phyloP scores from a whole-genome alignment of 2,888 invertebrate genomes.

The Lycia hirtaria region DNA sequence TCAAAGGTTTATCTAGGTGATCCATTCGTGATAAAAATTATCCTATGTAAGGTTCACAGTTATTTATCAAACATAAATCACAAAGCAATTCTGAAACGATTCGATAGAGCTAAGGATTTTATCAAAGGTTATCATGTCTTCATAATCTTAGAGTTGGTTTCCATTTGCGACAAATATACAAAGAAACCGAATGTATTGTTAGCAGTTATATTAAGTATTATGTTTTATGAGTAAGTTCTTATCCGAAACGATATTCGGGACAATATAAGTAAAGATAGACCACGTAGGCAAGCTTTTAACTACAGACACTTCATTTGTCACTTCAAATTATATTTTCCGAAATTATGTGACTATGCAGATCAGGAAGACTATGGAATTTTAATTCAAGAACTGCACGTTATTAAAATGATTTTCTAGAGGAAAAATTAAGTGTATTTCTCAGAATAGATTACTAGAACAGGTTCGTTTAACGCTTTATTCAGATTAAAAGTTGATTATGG shows the following conservation, averaged over 20 bases:
- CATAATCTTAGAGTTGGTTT: neutral
- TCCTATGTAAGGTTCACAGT: slow-evolving; percentile 16
- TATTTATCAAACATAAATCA: slow-evolving; percentile 7
- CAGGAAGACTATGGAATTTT: neutral
- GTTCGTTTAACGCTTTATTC: slow-evolving; percentile 1
- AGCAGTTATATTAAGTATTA: slow-evolving; percentile 30
- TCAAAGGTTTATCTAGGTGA: slow-evolving; percentile 18
- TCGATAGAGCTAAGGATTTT: too few species aligned
- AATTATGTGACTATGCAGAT: slow-evolving; percentile 2
- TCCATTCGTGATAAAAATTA: slow-evolving; percentile 26
- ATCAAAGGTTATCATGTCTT: neutral
- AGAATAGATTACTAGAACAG: slow-evolving; percentile 3
- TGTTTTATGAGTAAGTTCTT: slow-evolving; percentile 36
- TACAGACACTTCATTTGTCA: slow-evolving; percentile 15
- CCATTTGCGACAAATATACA: slow-evolving; percentile 28
- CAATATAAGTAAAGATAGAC: slow-evolving; percentile 35
- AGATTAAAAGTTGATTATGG: slow-evolving; percentile 8
- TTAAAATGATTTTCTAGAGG: neutral
- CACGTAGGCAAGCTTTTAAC: slow-evolving; percentile 31
- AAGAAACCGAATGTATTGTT: slow-evolving; percentile 30
- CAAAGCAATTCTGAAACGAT: slow-evolving; percentile 9
- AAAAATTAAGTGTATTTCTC: slow-evolving; percentile 5
- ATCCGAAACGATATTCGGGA: slow-evolving; percentile 30
- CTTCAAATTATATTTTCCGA: slow-evolving; percentile 1
- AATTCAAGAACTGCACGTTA: neutral